Evolutionary conservation across 2,113 vertebrate genomes (phyloP), one percentile per base, ranked within the genome.

Genomic region (Pseudonaja textilis): DNA sequence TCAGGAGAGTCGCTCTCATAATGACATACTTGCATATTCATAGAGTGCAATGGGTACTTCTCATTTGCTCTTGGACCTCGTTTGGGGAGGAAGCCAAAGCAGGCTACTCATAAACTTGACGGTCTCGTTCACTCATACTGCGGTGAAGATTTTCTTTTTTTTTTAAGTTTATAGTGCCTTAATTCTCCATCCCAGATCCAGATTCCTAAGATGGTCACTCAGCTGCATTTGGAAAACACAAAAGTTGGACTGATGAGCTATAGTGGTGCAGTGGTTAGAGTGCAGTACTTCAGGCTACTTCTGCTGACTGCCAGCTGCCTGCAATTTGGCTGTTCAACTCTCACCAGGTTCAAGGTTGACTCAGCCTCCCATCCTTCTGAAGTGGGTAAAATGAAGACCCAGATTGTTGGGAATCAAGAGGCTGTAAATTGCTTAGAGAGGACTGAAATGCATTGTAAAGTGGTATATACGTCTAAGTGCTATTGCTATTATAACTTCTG

Each of bases 1-100:
- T 96, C 96, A 92, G 95, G 94, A 97, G 95, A 95, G 96, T 93
- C 94, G 94, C 96, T 96, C 92, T 95, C 90, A 86, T 97, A 95
- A 97, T 96, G 93, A 91, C 95, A 59, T 96, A 85, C 95, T 97
- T 97, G 93, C 95, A 96, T 97, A 97, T 97, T 97, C 93, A 94
- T 96, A 93, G 93, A 96, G 94, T 90, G 64, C 94, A 95, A 96
- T 95, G 96, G 95, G 92, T 95, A 95, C 95, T 96, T 96, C 93
- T 96, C 0, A 0, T 85, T 94, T 96, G 92, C 92, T 96, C 69
- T 56, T 96, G 93, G 91, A 94, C 92, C 95, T 96, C 93, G 92
- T 95, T 97, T 94, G 95, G 89, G 94, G 94, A 95, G 94, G 89
- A 93, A 94, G 91, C 55, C 95, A 95, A 96, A 96, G 95, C 94